Evolutionary conservation across 2,113 vertebrate genomes (phyloP), one percentile per base, ranked within the genome.

Genomic region (Gulo gulo): DNA sequence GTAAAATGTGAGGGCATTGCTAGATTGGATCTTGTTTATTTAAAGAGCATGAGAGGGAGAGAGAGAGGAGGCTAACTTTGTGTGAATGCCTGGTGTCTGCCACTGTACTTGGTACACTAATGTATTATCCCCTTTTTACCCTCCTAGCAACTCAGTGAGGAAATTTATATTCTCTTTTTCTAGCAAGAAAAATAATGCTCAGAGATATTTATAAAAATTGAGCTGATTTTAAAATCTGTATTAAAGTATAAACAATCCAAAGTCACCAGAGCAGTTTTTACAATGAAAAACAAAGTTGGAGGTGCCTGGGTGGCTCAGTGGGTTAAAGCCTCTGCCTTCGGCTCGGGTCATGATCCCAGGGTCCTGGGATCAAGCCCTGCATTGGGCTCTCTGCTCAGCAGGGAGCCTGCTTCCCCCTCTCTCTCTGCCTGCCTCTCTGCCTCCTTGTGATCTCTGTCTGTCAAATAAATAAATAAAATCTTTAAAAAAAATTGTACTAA

Each of bases 1-100:
- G 88, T 97, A 91, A 91, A 96, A 97, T 93, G 63, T 88, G 91
- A 95, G 84, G 92, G 73, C 81, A 83, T 78, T 80, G 71, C 90
- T 95, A 84, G 90, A 83, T 79, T 96, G 81, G 82, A 74, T 92
- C 71, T 55, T 76, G 67, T 97, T 97, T 97, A 69, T 90, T 93
- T 82, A 92, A 93, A 95, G 73, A 24, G 47, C 36, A 13, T 74
- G 45, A 83, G 84, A 94, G 50, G 86, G 31, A 67, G 61, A 57
- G 55, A 63, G 85, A 71, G 92, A 74, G 50, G 71, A 96, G 73
- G 63, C 83, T 67, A 11, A 65, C 39, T 7, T 63, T 93, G 63
- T 92, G 12, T 59, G 80, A 89, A 36, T 52, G 34, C 61, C n/a
- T 90, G 36, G 71, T 94, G 16, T 67, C 4, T 96, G 74, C 39